Conservation (phyloP, 1,140 invertebrate genomes). For the Elysia chlorotica region DNA sequence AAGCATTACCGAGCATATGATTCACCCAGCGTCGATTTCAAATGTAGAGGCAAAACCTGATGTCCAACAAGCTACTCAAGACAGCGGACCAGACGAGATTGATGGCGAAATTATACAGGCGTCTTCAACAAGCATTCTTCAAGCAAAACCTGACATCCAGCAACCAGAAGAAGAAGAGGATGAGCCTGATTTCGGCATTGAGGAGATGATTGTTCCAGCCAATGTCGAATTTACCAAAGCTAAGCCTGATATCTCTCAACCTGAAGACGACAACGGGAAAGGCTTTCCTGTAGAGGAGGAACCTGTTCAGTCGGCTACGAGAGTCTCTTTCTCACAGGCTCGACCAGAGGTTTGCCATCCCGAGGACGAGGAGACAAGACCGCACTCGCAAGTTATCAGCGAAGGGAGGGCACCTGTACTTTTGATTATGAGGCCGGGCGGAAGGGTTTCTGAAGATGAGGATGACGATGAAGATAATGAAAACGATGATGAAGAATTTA, state of each 20-base stretch:
- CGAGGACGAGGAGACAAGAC: conserved; percentile 18
- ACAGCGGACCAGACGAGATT: no score
- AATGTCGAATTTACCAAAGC: not conserved
- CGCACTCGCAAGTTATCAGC: no score
- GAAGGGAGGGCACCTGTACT: no score
- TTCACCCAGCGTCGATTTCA: no score
- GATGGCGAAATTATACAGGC: no score
- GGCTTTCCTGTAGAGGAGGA: conserved; percentile 3
- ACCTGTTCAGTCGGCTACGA: not conserved
- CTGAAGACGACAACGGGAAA: conserved; percentile 2
- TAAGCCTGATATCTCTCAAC: conserved; percentile 15
- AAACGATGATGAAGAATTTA: conserved; percentile 6
- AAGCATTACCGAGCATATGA: no score
- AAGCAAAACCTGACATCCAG: conserved; percentile 17
- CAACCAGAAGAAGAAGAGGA: conserved; percentile 14
- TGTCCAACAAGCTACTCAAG: conserved; percentile 15
- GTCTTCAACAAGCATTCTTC: no score
- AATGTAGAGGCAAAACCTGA: not conserved
- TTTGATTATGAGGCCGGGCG: no score
- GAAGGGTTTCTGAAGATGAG: no score
- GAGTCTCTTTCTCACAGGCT: not conserved
- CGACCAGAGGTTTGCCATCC: conserved; percentile 14
- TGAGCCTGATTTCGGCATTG: not conserved
- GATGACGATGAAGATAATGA: no score
- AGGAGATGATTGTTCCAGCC: not conserved